Evolutionary conservation across 2,113 vertebrate genomes (phyloP), one percentile per base, ranked within the genome.

Genomic region (Isurus oxyrinchus): DNA sequence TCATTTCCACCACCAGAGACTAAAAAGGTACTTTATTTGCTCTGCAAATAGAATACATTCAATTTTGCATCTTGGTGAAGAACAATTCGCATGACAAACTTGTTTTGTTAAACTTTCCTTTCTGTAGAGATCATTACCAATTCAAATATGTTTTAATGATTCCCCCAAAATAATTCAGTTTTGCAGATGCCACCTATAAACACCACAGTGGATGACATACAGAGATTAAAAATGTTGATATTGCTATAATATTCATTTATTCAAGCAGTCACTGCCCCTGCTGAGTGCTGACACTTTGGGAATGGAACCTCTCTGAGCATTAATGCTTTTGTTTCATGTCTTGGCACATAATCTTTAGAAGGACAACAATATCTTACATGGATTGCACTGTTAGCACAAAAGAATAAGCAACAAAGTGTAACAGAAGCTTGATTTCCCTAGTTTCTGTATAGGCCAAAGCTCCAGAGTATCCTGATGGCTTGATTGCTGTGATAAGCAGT

Each of bases 141-240:
- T 95, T 95, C 49, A 95, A 69, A 72, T 55, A 44, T 72, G 94
- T 67, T 95, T 72, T 53, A 53, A 55, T 53, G 44, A 19, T 95
- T 76, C 94, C 25, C 44, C 27, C 49, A 72, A 69, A 95, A 76
- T 11, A 94, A 35, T 35, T 95, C 94, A 53, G 94, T 76, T 95
- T 95, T 95, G 59, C 44, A 72, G 44, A 76, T 95, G 67, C 63
- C 66, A 55, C 49, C 67, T 49, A 69, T 95, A 95, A 72, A 35
- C 66, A 72, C 66, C 27, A 55, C 27, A 72, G 69, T 72, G 67
- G 94, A 55, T 95, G 25, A 72, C 49, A 76, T 53, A 72, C 44
- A 95, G 94, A 95, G 67, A 95, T 95, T 95, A 95, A 95, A 94
- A 95, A 95, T 95, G 94, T 44, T 95, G 94, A 95, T 95, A 67